These are phyloP conservation scores for Drosophila kikkawai DNA, from an alignment of 1,140 invertebrate genomes.

Conservation along the genomic window DNA sequence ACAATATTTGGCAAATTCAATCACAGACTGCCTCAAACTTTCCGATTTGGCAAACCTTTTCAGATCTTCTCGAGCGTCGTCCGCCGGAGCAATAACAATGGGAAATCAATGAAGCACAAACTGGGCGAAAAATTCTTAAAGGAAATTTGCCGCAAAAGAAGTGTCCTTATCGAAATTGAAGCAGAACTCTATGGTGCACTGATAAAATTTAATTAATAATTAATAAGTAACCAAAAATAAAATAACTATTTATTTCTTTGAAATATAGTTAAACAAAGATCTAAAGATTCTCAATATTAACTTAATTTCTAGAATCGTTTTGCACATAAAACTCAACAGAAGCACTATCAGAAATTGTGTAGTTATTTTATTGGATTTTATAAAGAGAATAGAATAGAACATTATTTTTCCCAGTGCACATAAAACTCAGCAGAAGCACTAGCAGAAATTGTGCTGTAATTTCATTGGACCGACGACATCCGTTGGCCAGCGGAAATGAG, in stretches of 20 bases:
- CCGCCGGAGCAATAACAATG: conserved; percentile 47
- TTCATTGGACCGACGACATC: conserved; percentile 35
- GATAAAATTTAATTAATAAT: neutral
- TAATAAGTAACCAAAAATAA: no score
- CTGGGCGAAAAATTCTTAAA: conserved; percentile 46
- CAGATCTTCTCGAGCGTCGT: conserved; percentile 2
- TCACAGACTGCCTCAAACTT: conserved; percentile 39
- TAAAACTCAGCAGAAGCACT: conserved; percentile 6
- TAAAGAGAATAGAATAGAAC: no score
- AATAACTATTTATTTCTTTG: no score
- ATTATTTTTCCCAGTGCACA: neutral
- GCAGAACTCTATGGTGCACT: neutral
- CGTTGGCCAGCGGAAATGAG: conserved; percentile 36
- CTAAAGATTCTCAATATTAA: no score
- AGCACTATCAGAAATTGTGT: no score
- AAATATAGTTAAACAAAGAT: no score
- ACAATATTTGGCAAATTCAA: conserved; percentile 48
- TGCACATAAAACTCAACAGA: no score
- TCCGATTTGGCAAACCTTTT: conserved; percentile 40
- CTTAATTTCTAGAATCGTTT: no score
- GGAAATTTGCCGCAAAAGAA: conserved; percentile 45
- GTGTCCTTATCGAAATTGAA: conserved; percentile 28
- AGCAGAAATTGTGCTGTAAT: conserved; percentile 37
- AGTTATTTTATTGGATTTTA: no score
- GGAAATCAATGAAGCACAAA: conserved; percentile 63